phyloP scores from a whole-genome alignment of 1,140 invertebrate genomes.

The Calliopsis andreniformis region DNA sequence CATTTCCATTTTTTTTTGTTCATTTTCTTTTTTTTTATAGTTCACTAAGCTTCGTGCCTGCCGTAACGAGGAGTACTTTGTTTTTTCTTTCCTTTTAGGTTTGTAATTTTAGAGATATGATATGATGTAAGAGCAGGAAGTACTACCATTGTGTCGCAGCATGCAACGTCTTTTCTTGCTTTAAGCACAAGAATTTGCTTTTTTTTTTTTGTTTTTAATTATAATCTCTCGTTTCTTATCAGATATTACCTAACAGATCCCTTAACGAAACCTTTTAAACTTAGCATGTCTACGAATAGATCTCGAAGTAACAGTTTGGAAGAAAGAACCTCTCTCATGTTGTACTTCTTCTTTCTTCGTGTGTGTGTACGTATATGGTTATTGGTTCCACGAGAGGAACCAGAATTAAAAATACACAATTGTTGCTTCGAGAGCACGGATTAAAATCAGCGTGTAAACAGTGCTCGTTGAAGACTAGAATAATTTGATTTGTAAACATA shows the following conservation, averaged over 20 bases:
- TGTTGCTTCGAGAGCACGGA: slow-evolving; percentile 62
- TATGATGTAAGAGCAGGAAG: slow-evolving; percentile 64
- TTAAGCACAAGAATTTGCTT: slow-evolving; percentile 55
- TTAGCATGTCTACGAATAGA: slow-evolving; percentile 48
- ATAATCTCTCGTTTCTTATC: not conserved
- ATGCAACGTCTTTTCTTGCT: slow-evolving; percentile 53
- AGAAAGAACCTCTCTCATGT: slow-evolving; percentile 16
- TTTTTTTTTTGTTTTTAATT: not conserved
- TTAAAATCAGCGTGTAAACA: slow-evolving; percentile 57
- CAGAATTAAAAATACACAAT: slow-evolving; percentile 27
- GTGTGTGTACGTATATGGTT: not conserved
- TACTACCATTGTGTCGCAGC: slow-evolving; percentile 65
- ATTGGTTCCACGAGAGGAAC: not conserved
- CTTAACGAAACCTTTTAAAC: slow-evolving; percentile 60
- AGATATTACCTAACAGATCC: slow-evolving; percentile 30
- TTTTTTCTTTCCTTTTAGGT: slow-evolving; percentile 35
- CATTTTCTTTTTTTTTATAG: not conserved
- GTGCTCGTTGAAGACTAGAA: slow-evolving; percentile 78
- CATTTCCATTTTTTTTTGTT: not conserved
- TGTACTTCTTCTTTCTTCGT: slow-evolving; percentile 10
- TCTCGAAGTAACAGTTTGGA: slow-evolving; percentile 40
- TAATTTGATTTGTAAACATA: slow-evolving; percentile 80
- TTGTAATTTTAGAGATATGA: slow-evolving; percentile 51
- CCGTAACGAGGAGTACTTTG: slow-evolving; percentile 57
- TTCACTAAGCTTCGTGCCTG: slow-evolving; percentile 49